Base-by-base conservation (phyloP, 2,888 invertebrate genomes). In the Plagodis pulveraria region DNA sequence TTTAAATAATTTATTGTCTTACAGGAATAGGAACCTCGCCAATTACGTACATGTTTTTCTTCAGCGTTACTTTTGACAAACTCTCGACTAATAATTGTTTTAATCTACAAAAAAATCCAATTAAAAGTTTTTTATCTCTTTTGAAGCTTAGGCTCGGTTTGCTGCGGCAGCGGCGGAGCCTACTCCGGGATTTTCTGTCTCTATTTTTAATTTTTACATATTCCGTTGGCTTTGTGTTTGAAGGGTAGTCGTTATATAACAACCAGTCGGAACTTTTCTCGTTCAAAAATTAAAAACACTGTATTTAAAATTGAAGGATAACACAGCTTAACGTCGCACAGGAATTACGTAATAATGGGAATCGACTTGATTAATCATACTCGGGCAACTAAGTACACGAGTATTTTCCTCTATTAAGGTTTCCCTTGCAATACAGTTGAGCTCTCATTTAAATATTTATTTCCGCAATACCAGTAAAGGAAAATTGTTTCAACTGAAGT, bases 101-200 rank as follows among this genome's bases (percentile, higher is more conserved):
- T 84, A 87, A 87, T 86, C 85, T 81, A 80, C 82, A 78, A 83
- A 87, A 85, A 86, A 84, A 77, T 82, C 82, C 83, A 87, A 86
- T 88, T 85, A 87, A 89, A 88, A 86, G 11, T 78, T 87, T 88
- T 83, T 83, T 85, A 83, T 86, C 85, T 84, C 79, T 80, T 76
- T 74, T 71, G 73, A 73, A 80, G 85, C 84, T 87, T 82, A 81
- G 77, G 75, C 77, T 76, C 72, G 77, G 80, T 78, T 78, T 77
- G 78, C 72, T 76, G 76, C 67, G 71, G 66, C 73, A 66, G 72
- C 72, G 71, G 60, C 65, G 67, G 46, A 61, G 54, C 52, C 51
- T 50, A 50, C 65, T 65, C 71, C 72, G 71, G 74, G 70, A 76
- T 75, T 77, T 73, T 55, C 70, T 74, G 71, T 71, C 69, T 69